These are phyloP conservation scores for Bombus huntii DNA, from an alignment of 1,140 invertebrate genomes.

Conservation along the genomic window DNA sequence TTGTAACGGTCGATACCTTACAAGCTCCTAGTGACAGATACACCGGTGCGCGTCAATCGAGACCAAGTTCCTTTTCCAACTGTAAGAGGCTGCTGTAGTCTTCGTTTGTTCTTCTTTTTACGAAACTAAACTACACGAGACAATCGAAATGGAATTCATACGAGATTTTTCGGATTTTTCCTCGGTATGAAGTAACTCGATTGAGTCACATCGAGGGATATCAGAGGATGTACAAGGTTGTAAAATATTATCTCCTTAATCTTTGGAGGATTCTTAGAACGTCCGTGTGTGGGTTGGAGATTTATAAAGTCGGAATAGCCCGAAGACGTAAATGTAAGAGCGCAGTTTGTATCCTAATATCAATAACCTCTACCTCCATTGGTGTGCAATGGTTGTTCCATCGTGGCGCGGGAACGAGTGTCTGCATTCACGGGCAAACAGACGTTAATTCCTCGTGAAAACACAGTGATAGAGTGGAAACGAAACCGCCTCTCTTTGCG, in stretches of 20 bases:
- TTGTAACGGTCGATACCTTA: conserved; percentile 33
- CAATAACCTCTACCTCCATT: not conserved
- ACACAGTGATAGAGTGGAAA: conserved; percentile 14
- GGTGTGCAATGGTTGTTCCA: not conserved
- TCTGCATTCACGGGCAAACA: conserved; percentile 8
- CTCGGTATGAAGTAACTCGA: not conserved
- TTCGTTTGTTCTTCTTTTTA: not conserved
- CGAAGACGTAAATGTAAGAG: conserved; percentile 1
- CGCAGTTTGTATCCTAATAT: conserved; percentile 27
- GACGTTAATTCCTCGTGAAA: conserved; percentile 30
- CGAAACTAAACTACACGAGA: not conserved
- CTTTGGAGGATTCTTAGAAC: not conserved
- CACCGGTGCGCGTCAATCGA: conserved; percentile 18
- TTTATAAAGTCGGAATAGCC: conserved; percentile 9
- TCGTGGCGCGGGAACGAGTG: not conserved
- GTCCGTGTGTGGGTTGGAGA: not conserved
- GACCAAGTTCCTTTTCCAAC: not conserved
- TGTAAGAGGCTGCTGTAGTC: not conserved
- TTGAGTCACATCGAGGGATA: not conserved
- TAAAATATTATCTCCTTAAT: conserved; percentile 1
- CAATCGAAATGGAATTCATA: not conserved
- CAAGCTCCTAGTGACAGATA: conserved; percentile 35
- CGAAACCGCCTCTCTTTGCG: not conserved
- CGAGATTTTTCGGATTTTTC: not conserved
- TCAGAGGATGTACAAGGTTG: not conserved